A percentile compares a stretch with the other conserved stretches of the same genome.
Conservation (phyloP, 2,888 invertebrate genomes). For the Plebejus anna region DNA sequence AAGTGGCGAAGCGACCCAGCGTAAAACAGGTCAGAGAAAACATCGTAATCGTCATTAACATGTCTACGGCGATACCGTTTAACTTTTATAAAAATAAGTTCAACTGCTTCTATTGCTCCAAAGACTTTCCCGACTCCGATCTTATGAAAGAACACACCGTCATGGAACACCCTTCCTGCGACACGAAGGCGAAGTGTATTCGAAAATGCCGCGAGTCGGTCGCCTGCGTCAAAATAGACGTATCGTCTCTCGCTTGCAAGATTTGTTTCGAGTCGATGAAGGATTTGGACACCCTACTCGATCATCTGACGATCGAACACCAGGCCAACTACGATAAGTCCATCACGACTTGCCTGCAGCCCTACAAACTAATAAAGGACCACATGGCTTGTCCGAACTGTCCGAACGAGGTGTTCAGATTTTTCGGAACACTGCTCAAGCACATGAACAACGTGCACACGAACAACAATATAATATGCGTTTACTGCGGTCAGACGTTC, state of each 20-base stretch:
- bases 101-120: constrained; percentile 71
- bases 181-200: constrained; percentile 65
- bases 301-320: constrained; percentile 65
- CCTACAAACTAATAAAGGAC: constrained; percentile 63
- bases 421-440: constrained; percentile 68
- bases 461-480: constrained; percentile 70
- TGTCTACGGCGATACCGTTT: constrained; percentile 73
- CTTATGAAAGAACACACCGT: constrained; percentile 64
- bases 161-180: constrained; percentile 62
- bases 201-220: constrained; percentile 68
- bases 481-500: constrained; percentile 69
- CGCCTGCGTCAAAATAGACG: constrained; percentile 69
- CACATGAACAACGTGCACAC: constrained; percentile 71
- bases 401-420: constrained; percentile 61
- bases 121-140: constrained; percentile 69
- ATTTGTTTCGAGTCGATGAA: constrained; percentile 62
- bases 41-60: constrained; percentile 65
- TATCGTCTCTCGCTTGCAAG: constrained; percentile 64
- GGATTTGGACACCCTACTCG: constrained; percentile 58
- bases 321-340: constrained; percentile 65
- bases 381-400: constrained; percentile 68
- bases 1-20: constrained; percentile 59
- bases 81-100: constrained; percentile 73
- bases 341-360: constrained; percentile 66
- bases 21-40: constrained; percentile 69